Conservation (phyloP, 1,140 invertebrate genomes). For the Diuraphis noxia region DNA sequence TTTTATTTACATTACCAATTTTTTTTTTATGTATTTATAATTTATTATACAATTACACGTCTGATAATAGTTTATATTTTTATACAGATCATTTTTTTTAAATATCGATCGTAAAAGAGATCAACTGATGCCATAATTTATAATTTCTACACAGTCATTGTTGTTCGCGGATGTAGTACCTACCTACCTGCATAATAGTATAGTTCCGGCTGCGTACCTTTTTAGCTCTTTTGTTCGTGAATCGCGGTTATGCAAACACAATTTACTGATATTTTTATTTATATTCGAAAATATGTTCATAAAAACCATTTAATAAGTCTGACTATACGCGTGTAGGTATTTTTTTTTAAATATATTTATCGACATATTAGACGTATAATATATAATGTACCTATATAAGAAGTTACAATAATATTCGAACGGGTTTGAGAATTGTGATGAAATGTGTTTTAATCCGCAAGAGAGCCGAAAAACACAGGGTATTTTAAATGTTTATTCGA, state of each 20-base stretch:
- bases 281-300: neutral
- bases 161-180: neutral
- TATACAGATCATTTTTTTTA: neutral
- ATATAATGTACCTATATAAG: no score
- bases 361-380: no score
- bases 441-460: neutral
- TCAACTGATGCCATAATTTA: neutral
- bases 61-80: neutral
- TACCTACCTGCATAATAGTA: neutral
- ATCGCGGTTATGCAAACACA: neutral
- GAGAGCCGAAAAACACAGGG: neutral
- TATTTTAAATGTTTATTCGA: constrained; percentile 21
- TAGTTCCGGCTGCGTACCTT: neutral
- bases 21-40: no score
- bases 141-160: neutral
- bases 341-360: neutral
- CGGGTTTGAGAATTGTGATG: neutral
- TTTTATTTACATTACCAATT: no score
- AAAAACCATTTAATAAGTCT: neutral
- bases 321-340: neutral
- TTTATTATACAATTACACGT: neutral
- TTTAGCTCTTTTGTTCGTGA: neutral
- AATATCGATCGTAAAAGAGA: neutral
- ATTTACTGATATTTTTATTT: neutral
- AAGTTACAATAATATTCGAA: neutral